Percentiles rank a stretch among this genome's conserved stretches.
Evolutionary conservation across 1,140 invertebrate species (phyloP).

Genomic region (Apis laboriosa): DNA sequence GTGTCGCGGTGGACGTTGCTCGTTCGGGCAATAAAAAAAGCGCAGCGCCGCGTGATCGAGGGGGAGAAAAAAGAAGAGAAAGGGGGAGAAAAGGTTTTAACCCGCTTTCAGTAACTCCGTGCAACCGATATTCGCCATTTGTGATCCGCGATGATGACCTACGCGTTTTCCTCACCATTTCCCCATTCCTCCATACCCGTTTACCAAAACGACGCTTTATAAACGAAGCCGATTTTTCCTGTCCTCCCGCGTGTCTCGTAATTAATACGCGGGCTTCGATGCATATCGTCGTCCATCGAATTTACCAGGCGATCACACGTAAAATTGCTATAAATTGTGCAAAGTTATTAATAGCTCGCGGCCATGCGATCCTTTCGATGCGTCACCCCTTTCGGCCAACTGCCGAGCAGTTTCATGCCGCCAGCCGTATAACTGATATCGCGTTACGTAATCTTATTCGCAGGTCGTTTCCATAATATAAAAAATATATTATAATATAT

Average conservation of each 20-base stretch:
- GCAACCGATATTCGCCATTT: conserved; percentile 18
- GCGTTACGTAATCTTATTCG: neutral
- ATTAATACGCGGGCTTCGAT: conserved; percentile 9
- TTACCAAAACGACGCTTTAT: too few species aligned
- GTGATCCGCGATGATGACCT: conserved; percentile 41
- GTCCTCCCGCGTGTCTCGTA: neutral
- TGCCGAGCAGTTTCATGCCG: conserved; percentile 1
- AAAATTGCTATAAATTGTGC: conserved; percentile 57
- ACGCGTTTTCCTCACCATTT: conserved; percentile 18
- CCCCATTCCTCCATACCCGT: neutral
- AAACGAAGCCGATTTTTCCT: too few species aligned
- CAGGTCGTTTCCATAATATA: neutral
- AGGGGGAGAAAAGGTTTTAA: too few species aligned
- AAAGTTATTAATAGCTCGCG: conserved; percentile 41
- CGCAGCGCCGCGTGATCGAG: conserved; percentile 62
- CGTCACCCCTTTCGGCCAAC: neutral
- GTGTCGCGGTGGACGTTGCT: conserved; percentile 59
- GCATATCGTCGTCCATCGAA: conserved; percentile 38
- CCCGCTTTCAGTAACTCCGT: too few species aligned
- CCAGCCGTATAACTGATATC: neutral
- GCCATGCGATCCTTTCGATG: conserved; percentile 48
- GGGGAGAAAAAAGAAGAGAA: conserved; percentile 35
- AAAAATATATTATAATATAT: neutral
- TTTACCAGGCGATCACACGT: conserved; percentile 41
- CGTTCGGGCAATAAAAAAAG: conserved; percentile 67